phyloP scores from a whole-genome alignment of 2,888 invertebrate species.

The Perdita meconis region DNA sequence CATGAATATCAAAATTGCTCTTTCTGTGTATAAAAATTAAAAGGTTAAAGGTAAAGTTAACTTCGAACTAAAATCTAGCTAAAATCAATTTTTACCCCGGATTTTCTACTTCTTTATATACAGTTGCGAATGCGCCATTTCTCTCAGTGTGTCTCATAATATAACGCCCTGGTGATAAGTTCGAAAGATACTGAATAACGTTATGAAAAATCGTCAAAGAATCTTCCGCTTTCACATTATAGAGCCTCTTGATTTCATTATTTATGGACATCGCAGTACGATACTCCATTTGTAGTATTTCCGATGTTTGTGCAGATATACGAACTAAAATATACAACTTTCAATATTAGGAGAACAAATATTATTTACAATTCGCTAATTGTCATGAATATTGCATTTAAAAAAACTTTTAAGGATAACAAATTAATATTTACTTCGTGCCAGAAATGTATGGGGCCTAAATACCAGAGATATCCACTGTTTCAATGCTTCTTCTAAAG shows the following conservation, averaged over 20 bases:
- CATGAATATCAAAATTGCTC: conserved; percentile 70
- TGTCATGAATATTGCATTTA: too few relatives aligned
- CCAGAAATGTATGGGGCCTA: conserved; percentile 69
- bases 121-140: conserved; percentile 71
- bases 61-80: not conserved
- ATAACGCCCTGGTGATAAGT: conserved; percentile 71
- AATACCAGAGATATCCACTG: conserved; percentile 75
- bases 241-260: conserved; percentile 74
- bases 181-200: conserved; percentile 66
- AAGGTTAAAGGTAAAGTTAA: not conserved
- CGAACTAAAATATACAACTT: conserved; percentile 63
- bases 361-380: too few relatives aligned
- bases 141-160: conserved; percentile 69
- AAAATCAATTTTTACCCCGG: conserved; percentile 46
- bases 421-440: conserved; percentile 73
- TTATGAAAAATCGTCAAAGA: conserved; percentile 72
- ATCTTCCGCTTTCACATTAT: conserved; percentile 70
- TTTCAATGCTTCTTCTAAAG: conserved; percentile 72
- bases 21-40: conserved; percentile 64
- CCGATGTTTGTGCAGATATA: conserved; percentile 62
- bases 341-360: too few relatives aligned
- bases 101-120: conserved; percentile 69
- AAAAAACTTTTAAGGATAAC: too few relatives aligned
- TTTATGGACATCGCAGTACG: conserved; percentile 69
- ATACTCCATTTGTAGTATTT: conserved; percentile 73